Percentiles rank a stretch among this genome's conserved stretches.
Conservation (phyloP, 2,888 invertebrate genomes). For the Pinctada fucata region DNA sequence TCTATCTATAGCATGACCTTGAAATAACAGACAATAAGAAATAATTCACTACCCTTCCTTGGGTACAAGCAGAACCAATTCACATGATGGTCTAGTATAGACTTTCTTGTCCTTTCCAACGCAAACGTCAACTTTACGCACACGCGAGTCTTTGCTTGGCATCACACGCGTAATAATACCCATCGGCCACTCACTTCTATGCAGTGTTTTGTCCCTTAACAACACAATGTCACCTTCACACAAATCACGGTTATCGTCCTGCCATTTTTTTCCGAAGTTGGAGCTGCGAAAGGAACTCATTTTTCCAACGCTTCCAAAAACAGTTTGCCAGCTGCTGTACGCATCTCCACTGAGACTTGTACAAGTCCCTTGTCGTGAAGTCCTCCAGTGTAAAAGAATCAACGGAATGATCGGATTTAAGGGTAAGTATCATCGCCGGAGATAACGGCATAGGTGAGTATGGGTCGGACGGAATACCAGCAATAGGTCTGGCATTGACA, state of each 20-base stretch:
- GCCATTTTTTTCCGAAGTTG: slow-evolving; percentile 34
- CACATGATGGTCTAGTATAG: not conserved
- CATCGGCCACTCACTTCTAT: slow-evolving; percentile 10
- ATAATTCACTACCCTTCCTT: not conserved
- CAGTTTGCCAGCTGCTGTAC: slow-evolving; percentile 29
- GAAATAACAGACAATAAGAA: too few species aligned
- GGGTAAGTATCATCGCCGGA: slow-evolving; percentile 27
- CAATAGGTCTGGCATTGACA: slow-evolving; percentile 37
- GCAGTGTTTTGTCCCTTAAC: slow-evolving; percentile 7
- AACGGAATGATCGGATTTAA: slow-evolving; percentile 14
- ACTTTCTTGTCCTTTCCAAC: slow-evolving; percentile 1
- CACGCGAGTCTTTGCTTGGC: slow-evolving; percentile 4
- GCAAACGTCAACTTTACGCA: slow-evolving; percentile 20
- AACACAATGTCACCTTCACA: slow-evolving; percentile 23
- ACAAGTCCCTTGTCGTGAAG: slow-evolving; percentile 24
- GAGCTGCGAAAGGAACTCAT: slow-evolving; percentile 27
- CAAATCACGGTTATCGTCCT: slow-evolving; percentile 15
- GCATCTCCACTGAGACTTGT: slow-evolving; percentile 24
- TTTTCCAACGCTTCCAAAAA: slow-evolving; percentile 39
- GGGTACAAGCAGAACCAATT: not conserved
- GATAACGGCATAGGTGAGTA: slow-evolving; percentile 22
- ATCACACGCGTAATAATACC: slow-evolving; percentile 1
- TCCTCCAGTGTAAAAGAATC: slow-evolving; percentile 3
- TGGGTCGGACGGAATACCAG: slow-evolving; percentile 27
- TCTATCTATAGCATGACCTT: too few species aligned